A percentile compares a stretch with the other conserved stretches of the same genome.
phyloP scores from a whole-genome alignment of 2,888 invertebrate genomes.

The Proisotoma minuta region DNA sequence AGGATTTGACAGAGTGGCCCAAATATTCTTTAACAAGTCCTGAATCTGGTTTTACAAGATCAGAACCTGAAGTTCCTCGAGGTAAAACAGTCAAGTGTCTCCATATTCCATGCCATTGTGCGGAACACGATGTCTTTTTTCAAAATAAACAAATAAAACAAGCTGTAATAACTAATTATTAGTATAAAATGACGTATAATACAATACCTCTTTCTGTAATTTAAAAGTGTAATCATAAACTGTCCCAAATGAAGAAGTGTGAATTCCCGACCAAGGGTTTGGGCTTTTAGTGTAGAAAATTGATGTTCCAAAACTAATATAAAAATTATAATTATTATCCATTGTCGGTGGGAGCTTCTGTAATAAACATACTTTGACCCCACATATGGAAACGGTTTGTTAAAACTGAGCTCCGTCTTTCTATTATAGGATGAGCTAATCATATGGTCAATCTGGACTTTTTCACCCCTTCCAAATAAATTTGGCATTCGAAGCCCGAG shows the following conservation, averaged over 20 bases:
- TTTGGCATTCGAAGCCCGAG: not conserved
- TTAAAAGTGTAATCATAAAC: not conserved
- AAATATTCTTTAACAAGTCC: not conserved
- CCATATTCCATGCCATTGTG: not conserved
- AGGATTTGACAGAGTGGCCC: not conserved
- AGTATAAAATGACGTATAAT: too few relatives aligned
- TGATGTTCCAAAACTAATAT: not conserved
- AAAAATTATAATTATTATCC: not conserved
- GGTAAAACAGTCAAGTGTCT: not conserved
- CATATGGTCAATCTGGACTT: not conserved
- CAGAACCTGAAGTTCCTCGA: not conserved
- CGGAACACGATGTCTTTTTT: not conserved
- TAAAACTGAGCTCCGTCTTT: not conserved
- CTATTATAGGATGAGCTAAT: not conserved
- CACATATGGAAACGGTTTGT: not conserved
- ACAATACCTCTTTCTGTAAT: not conserved
- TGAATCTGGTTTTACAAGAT: too few relatives aligned
- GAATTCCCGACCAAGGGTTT: not conserved
- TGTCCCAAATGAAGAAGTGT: not conserved
- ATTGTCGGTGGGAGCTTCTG: not conserved
- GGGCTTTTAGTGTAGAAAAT: not conserved
- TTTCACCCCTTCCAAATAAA: not conserved
- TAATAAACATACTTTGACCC: not conserved
- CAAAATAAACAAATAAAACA: not conserved
- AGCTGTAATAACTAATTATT: too few relatives aligned